Evolutionary conservation across 2,113 vertebrate species (phyloP).

Genomic region (Myrmophylax atrothorax): DNA sequence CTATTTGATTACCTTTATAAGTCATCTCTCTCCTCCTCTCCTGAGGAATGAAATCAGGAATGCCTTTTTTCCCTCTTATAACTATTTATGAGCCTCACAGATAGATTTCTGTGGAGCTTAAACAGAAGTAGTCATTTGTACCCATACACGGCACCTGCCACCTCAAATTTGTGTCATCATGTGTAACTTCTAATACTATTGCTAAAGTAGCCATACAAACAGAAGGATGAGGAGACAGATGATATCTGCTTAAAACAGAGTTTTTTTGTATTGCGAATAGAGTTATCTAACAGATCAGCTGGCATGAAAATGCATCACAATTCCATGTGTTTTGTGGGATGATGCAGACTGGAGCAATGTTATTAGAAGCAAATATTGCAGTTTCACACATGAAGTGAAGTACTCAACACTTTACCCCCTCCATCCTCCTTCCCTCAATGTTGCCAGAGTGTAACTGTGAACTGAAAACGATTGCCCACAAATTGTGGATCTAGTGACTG

Average conservation of each 20-base stretch:
- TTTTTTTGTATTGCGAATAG: not conserved
- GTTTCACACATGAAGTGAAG: not conserved
- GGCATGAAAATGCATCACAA: not conserved
- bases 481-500: not conserved
- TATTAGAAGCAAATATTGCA: not conserved
- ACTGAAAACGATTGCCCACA: not conserved
- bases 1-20: not conserved
- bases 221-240: not conserved
- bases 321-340: not conserved
- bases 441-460: not conserved
- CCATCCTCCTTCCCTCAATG: rapidly evolving
- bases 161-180: not conserved
- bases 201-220: not conserved
- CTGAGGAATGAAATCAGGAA: not conserved
- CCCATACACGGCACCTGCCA: not conserved
- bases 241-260: not conserved
- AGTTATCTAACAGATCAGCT: not conserved
- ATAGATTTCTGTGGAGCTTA: not conserved
- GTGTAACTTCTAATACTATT: not conserved
- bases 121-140: not conserved
- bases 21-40: not conserved
- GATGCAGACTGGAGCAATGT: not conserved
- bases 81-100: not conserved
- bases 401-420: not conserved
- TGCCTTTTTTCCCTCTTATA: not conserved